Conservation (phyloP, 2,797 vertebrate genomes). For the Chrysocyon brachyurus region DNA sequence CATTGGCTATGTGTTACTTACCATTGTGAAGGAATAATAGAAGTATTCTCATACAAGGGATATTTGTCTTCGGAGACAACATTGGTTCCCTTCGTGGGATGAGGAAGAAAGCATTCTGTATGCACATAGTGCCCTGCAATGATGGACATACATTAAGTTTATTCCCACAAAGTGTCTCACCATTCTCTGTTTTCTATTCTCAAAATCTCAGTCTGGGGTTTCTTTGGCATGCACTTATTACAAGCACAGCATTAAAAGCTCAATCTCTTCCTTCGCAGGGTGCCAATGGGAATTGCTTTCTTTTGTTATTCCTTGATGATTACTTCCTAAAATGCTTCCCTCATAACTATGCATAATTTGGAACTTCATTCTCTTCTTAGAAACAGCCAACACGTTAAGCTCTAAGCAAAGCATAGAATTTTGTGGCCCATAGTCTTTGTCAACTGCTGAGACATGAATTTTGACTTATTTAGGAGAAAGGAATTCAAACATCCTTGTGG, state of each 20-base stretch:
- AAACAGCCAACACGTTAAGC: background rate
- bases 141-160: background rate
- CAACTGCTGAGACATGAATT: background rate
- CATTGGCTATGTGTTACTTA: background rate
- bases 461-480: constrained; percentile 21
- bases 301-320: constrained; percentile 30
- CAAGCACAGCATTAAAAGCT: background rate
- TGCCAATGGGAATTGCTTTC: background rate
- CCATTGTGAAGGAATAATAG: background rate
- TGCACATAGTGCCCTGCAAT: background rate
- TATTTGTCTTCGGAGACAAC: background rate
- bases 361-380: background rate
- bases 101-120: background rate
- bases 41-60: background rate
- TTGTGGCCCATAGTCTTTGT: background rate
- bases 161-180: background rate
- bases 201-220: background rate
- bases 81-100: background rate
- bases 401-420: background rate
- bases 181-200: background rate
- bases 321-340: background rate
- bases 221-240: background rate
- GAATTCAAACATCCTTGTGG: background rate
- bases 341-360: background rate
- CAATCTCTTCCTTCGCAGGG: background rate